Percentiles rank a stretch among this genome's conserved stretches.
phyloP scores from a whole-genome alignment of 2,888 invertebrate species.

The Eutolmus rufibarbis region DNA sequence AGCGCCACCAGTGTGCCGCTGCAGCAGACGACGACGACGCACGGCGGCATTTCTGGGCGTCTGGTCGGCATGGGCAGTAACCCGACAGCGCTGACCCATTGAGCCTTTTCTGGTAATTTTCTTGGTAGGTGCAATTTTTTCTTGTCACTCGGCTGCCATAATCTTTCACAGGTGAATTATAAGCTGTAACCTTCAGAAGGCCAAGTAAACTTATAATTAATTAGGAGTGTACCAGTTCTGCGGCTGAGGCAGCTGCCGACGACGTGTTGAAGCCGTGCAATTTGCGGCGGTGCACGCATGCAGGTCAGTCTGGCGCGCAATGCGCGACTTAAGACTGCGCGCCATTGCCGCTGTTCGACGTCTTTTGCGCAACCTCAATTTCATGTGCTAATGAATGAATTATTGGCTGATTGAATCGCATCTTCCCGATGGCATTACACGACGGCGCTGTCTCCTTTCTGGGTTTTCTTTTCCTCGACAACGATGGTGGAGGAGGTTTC shows the following conservation, averaged over 20 bases:
- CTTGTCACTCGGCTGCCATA: conserved; percentile 27
- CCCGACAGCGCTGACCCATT: conserved; percentile 10
- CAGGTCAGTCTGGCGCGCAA: conserved; percentile 2
- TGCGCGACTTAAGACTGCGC: neutral
- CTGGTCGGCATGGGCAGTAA: neutral
- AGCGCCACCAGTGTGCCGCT: neutral
- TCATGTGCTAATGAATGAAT: conserved; percentile 39
- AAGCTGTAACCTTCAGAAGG: conserved; percentile 38
- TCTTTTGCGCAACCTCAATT: conserved; percentile 38
- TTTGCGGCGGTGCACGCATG: neutral
- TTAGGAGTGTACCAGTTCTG: conserved; percentile 33
- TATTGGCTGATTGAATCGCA: conserved; percentile 37
- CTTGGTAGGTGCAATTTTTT: conserved; percentile 18
- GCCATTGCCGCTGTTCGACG: neutral
- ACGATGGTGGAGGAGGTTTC: neutral
- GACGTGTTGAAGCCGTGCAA: neutral
- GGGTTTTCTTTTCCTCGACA: conserved; percentile 5
- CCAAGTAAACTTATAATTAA: conserved; percentile 40
- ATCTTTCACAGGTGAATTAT: conserved; percentile 36
- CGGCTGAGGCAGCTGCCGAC: neutral
- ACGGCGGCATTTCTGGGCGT: neutral
- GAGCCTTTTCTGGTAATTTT: conserved; percentile 33
- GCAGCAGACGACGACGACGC: neutral
- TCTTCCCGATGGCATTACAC: conserved; percentile 25
- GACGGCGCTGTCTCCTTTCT: conserved; percentile 20